These are phyloP conservation scores for Arenicola marina DNA, from an alignment of 2,888 invertebrate genomes.

Conservation along the genomic window DNA sequence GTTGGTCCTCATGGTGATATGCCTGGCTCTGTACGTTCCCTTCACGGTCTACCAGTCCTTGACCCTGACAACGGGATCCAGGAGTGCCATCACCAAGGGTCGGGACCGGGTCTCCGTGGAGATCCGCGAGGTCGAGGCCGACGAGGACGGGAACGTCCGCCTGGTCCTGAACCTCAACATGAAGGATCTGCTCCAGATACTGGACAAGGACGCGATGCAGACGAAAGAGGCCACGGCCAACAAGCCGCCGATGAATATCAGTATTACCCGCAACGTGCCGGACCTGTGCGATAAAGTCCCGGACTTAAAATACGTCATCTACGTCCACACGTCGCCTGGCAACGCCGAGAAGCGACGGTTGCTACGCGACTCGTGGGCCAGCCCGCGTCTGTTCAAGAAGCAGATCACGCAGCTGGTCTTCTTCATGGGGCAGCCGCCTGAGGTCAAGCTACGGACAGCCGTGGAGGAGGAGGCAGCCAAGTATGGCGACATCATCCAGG, in stretches of 20 bases:
- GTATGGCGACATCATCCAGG: conserved; percentile 41
- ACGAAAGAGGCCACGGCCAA: background rate
- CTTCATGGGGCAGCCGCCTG: conserved; percentile 33
- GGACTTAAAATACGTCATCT: conserved; percentile 22
- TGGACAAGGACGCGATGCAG: no score
- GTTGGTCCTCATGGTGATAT: no score
- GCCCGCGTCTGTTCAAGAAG: conserved; percentile 26
- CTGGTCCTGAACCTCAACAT: no score
- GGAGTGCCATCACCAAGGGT: no score
- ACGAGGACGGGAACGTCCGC: no score
- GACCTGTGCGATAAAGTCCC: conserved; percentile 17
- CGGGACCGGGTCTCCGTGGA: no score
- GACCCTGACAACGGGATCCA: no score
- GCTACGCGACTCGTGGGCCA: conserved; percentile 39
- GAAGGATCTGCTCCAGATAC: no score
- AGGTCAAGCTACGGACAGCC: conserved; percentile 18
- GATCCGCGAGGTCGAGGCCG: no score
- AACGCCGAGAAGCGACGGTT: conserved; percentile 31
- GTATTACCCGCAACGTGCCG: conserved; percentile 12
- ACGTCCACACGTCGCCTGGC: conserved; percentile 36
- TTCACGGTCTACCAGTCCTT: no score
- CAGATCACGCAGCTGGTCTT: conserved; percentile 30
- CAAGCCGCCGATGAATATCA: background rate
- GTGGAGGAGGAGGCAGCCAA: conserved; percentile 30
- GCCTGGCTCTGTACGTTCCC: no score